These are phyloP conservation scores for Baccha elongata DNA, from an alignment of 2,888 invertebrate species.

Conservation along the genomic window DNA sequence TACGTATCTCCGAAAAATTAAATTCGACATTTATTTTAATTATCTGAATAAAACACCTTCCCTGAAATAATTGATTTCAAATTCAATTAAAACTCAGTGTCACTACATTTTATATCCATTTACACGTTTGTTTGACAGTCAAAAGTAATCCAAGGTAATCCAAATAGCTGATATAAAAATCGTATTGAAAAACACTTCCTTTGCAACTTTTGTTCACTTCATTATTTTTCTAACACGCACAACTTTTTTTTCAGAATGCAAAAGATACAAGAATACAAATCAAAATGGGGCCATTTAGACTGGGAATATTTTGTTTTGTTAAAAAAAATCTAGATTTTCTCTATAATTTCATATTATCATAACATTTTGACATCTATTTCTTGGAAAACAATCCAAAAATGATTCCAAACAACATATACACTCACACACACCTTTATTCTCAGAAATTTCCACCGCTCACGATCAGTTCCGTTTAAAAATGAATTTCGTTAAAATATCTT, in stretches of 20 bases:
- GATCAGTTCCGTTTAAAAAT: conserved; percentile 64
- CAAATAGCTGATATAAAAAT: not conserved
- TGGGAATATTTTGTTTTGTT: not conserved
- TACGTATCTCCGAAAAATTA: no score
- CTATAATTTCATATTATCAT: conserved; percentile 24
- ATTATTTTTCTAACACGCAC: conserved; percentile 25
- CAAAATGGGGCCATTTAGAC: conserved; percentile 32
- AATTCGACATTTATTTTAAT: no score
- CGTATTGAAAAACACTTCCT: not conserved
- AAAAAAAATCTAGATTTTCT: conserved; percentile 18
- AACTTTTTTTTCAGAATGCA: conserved; percentile 1
- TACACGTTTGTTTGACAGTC: not conserved
- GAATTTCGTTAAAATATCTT: conserved; percentile 50
- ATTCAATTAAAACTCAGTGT: no score
- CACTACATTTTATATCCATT: no score
- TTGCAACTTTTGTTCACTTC: conserved; percentile 10
- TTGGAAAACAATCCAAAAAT: conserved; percentile 39
- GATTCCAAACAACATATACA: conserved; percentile 14
- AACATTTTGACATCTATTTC: conserved; percentile 34
- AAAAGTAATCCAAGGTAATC: not conserved
- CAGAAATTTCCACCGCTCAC: conserved; percentile 59
- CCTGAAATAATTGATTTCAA: no score
- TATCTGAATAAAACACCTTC: no score
- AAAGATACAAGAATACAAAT: conserved; percentile 4
- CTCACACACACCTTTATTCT: conserved; percentile 64